These are phyloP conservation scores for Arothron firmamentum DNA, from an alignment of 2,113 vertebrate genomes.

Conservation along the genomic window DNA sequence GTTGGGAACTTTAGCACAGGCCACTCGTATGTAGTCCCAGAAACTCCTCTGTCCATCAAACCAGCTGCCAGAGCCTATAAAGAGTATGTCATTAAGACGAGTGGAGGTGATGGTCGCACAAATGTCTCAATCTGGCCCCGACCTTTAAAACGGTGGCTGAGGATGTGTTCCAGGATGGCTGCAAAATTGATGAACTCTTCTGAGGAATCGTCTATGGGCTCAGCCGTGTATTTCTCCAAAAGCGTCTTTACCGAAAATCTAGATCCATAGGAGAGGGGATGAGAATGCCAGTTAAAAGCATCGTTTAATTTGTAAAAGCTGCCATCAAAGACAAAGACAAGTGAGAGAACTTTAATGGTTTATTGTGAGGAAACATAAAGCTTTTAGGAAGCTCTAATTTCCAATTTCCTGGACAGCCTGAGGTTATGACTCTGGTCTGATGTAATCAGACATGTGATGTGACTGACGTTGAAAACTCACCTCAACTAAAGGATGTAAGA, in stretches of 20 bases:
- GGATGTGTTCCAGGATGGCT: constrained; percentile 94
- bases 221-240: constrained; percentile 90
- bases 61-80: constrained; percentile 88
- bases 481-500: no score
- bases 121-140: neutral
- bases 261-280: neutral
- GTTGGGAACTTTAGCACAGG: constrained; percentile 92
- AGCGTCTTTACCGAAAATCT: constrained; percentile 92
- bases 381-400: constrained; percentile 40
- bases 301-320: no score
- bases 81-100: neutral
- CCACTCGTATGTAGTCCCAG: constrained; percentile 93
- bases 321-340: neutral
- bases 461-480: neutral
- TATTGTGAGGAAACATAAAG: neutral
- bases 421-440: constrained; percentile 22
- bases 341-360: constrained; percentile 3
- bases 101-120: neutral
- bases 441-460: neutral
- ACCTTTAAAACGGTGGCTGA: constrained; percentile 95
- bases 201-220: constrained; percentile 93
- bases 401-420: constrained; percentile 2
- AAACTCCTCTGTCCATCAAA: constrained; percentile 93
- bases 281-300: no score
- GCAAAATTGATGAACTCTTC: constrained; percentile 97